Percentiles rank a stretch among this genome's conserved stretches.
Conservation (phyloP, 2,888 invertebrate species). For the Monopis laevigella region DNA sequence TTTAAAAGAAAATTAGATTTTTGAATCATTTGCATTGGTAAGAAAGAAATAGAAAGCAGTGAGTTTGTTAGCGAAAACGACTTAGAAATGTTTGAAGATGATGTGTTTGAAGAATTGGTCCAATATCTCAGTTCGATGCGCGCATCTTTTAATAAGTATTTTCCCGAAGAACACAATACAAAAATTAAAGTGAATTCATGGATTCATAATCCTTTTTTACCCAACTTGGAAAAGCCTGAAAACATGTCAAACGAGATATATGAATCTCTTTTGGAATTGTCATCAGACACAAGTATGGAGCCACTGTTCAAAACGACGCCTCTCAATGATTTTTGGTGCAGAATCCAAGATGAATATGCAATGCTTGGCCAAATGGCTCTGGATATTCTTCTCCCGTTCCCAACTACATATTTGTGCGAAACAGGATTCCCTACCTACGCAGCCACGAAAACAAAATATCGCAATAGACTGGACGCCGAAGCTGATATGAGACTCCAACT, state of each 20-base stretch:
- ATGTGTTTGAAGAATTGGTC: slow-evolving; percentile 23
- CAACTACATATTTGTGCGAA: slow-evolving; percentile 24
- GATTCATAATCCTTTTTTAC: slow-evolving; percentile 25
- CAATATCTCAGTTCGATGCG: slow-evolving; percentile 19
- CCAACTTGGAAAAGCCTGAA: slow-evolving; percentile 25
- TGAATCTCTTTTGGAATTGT: slow-evolving; percentile 24
- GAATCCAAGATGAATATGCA: slow-evolving; percentile 25
- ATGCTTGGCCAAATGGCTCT: slow-evolving; percentile 23
- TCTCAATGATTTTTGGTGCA: slow-evolving; percentile 27
- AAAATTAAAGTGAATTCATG: slow-evolving; percentile 25
- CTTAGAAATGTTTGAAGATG: slow-evolving; percentile 20
- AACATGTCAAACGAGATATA: slow-evolving; percentile 13
- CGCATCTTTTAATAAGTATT: slow-evolving; percentile 25
- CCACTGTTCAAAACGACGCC: slow-evolving; percentile 26
- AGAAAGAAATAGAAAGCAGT: slow-evolving; percentile 25
- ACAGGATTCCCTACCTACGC: slow-evolving; percentile 23
- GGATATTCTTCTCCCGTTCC: slow-evolving; percentile 20
- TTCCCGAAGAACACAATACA: slow-evolving; percentile 25
- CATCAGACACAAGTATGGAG: slow-evolving; percentile 26
- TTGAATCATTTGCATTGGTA: slow-evolving; percentile 22
- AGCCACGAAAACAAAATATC: slow-evolving; percentile 24
- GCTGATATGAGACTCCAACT: slow-evolving; percentile 24
- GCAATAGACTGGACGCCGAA: slow-evolving; percentile 26
- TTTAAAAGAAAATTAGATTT: slow-evolving; percentile 25
- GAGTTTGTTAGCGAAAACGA: slow-evolving; percentile 25